phyloP scores from a whole-genome alignment of 2,888 invertebrate genomes.

The Leucophora obtusa region DNA sequence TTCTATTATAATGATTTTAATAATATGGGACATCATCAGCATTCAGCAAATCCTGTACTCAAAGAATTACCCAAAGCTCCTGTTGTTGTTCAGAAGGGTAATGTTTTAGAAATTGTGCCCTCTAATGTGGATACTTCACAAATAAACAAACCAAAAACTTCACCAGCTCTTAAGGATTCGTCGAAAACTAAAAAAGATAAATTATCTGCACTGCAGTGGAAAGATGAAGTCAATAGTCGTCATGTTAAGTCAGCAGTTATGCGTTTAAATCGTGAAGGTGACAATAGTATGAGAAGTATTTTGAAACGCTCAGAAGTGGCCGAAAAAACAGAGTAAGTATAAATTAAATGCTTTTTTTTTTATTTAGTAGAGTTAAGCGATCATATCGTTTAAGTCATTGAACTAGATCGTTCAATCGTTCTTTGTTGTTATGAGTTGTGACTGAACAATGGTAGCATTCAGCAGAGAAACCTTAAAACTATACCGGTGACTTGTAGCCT shows the following conservation, averaged over 20 bases:
- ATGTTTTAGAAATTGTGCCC: constrained; percentile 78
- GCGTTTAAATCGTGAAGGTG: constrained; percentile 68
- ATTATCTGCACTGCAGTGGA: constrained; percentile 66
- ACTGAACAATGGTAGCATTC: too few relatives aligned
- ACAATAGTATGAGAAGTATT: constrained; percentile 67
- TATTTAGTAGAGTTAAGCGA: too few relatives aligned
- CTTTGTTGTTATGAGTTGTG: too few relatives aligned
- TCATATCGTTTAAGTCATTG: too few relatives aligned
- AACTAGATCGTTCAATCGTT: too few relatives aligned
- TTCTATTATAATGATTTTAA: constrained; percentile 61
- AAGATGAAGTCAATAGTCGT: constrained; percentile 70
- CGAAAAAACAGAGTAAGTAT: constrained; percentile 68
- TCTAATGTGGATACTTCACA: constrained; percentile 61
- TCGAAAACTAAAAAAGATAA: constrained; percentile 53
- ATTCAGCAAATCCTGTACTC: constrained; percentile 66
- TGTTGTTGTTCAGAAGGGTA: constrained; percentile 77
- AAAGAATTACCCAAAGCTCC: constrained; percentile 73
- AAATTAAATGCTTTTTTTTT: neutral
- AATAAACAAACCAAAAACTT: constrained; percentile 49
- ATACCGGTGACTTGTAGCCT: too few relatives aligned
- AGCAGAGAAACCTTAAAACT: too few relatives aligned
- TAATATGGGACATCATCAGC: constrained; percentile 48
- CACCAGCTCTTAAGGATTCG: constrained; percentile 16
- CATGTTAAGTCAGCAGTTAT: constrained; percentile 69
- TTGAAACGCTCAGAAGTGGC: constrained; percentile 62